These are phyloP conservation scores for Metopolophium dirhodum DNA, from an alignment of 1,140 invertebrate genomes.

Conservation along the genomic window DNA sequence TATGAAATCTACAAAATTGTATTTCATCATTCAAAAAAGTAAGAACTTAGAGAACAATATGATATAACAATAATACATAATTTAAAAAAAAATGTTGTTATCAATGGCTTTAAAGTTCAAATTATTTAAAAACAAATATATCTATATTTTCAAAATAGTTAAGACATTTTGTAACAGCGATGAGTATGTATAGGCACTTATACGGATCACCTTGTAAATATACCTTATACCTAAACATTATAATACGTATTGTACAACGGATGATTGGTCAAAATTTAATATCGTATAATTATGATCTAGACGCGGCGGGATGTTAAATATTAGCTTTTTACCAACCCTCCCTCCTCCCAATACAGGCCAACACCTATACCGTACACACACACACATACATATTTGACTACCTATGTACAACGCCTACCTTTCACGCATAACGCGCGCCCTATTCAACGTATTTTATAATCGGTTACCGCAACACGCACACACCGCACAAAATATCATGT, in stretches of 20 bases:
- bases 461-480: not conserved
- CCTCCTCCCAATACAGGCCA: not conserved
- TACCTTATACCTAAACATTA: not conserved
- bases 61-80: not conserved
- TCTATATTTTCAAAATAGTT: not conserved
- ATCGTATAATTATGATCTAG: conserved; percentile 31
- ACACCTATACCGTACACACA: not conserved
- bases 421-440: not conserved
- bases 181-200: not conserved
- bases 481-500: not conserved
- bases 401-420: not conserved
- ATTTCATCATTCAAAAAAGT: not conserved
- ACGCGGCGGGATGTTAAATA: conserved; percentile 28
- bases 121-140: not conserved
- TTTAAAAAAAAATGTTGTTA: too few species aligned
- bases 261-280: not conserved
- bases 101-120: too few species aligned
- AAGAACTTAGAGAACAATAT: not conserved
- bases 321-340: conserved; percentile 35
- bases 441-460: not conserved
- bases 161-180: not conserved
- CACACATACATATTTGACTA: not conserved
- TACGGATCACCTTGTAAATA: not conserved
- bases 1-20: not conserved
- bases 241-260: not conserved